phyloP scores from a whole-genome alignment of 2,797 vertebrate genomes.

The Poecilia wingei region DNA sequence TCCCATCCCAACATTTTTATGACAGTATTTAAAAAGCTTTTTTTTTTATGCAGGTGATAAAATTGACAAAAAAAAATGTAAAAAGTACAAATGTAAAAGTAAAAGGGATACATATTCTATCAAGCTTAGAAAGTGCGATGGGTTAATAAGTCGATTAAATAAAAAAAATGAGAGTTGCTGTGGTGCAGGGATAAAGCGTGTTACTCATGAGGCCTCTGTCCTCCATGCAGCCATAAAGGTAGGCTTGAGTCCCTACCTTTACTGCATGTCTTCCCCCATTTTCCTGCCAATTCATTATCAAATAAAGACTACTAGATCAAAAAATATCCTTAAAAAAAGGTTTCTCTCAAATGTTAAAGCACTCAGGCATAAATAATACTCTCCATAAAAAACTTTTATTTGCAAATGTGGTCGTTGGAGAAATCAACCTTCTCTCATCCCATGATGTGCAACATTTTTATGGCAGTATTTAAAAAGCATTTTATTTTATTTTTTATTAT shows the following conservation, averaged over 20 bases:
- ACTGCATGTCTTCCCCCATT: too few species aligned
- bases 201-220: too few species aligned
- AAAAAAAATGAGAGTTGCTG: too few species aligned
- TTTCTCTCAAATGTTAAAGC: neutral
- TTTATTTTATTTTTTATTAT: neutral
- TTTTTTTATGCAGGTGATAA: neutral
- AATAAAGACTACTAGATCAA: too few species aligned
- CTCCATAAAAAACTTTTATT: neutral
- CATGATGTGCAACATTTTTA: neutral
- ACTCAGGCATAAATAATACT: neutral
- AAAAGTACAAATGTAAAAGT: neutral
- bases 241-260: too few species aligned
- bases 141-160: too few species aligned
- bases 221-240: too few species aligned
- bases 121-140: neutral
- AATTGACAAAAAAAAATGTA: neutral
- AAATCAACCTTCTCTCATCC: neutral
- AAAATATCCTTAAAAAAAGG: too few species aligned
- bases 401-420: neutral
- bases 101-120: neutral
- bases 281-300: too few species aligned
- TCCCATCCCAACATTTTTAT: neutral
- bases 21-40: neutral
- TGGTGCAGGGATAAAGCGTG: too few species aligned
- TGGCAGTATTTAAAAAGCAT: neutral